Base-by-base conservation (phyloP, 2,797 vertebrate species). In the Nyctalus aviator region DNA sequence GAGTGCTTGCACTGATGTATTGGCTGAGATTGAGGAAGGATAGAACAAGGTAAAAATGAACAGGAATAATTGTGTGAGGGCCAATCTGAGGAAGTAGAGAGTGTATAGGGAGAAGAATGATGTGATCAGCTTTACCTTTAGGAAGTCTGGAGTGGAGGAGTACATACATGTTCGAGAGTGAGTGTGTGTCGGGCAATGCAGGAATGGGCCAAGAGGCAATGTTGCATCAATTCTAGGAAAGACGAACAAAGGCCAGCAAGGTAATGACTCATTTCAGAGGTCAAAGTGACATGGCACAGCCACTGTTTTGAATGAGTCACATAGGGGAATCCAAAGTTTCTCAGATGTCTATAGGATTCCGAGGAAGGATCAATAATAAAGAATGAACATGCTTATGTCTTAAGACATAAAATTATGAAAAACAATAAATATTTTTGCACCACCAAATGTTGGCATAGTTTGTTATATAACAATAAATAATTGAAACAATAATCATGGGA, bases 191-290 rank as follows among this genome's bases (percentile, higher is more conserved):
- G 0, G 21, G 44, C 27, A 32, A 68, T 27, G 66, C 41, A 35
- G 32, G 44, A 48, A 30, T 9, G 1, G 32, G 20, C 83, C 53
- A 55, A 88, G 12, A 91, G 68, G 14, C 44, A 8, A 2, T 18
- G 27, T 57, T 66, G 75, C 44, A 6, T 82, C 75, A 88, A 85
- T 35, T 20, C 13, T 13, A 50, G 44, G 82, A 79, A 76, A 68
- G 76, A 76, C 6, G 44, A 81, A 76, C 66, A 37, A 37, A 59
- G 75, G 48, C 32, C 68, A 37, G 66, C 57, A 62, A 88, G 84
- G 75, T 82, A 93, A 71, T 82, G 78, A 88, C 73, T 94, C 91
- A 88, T 76, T 83, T 44, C 41, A 62, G 72, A 91, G 93, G 91
- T 93, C 91, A 7, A 69, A 69, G 35, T 91, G 87, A 96, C 91